Percentiles rank a stretch among this genome's conserved stretches.
Evolutionary conservation across 2,797 vertebrate genomes (phyloP).

Genomic region (Coranthus polyacanthus): DNA sequence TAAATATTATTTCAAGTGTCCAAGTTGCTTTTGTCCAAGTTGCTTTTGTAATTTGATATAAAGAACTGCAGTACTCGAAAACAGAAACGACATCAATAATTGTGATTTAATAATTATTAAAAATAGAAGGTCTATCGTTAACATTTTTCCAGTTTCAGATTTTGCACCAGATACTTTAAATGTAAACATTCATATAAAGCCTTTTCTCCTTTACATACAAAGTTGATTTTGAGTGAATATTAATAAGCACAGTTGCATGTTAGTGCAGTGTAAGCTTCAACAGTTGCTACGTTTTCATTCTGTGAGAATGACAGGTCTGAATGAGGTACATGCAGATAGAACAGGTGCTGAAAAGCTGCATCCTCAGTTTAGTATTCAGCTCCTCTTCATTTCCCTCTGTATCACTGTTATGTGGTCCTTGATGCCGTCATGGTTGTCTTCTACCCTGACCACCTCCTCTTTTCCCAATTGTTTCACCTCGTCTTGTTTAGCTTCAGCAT

Average conservation of each 20-base stretch:
- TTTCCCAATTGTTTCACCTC: slow-evolving; percentile 26
- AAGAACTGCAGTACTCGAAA: neutral
- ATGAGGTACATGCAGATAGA: neutral
- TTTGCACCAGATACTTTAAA: neutral
- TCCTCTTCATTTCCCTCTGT: slow-evolving; percentile 1
- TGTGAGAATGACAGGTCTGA: slow-evolving; percentile 13
- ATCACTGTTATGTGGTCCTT: neutral
- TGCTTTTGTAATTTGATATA: neutral
- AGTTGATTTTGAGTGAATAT: too few species aligned
- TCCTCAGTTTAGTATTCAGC: slow-evolving; percentile 6
- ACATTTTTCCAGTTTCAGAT: neutral
- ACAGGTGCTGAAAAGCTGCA: neutral
- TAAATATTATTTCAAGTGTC: slow-evolving; percentile 85
- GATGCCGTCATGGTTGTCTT: neutral
- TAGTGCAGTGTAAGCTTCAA: too few species aligned
- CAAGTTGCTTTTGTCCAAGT: slow-evolving; percentile 11
- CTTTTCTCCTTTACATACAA: too few species aligned
- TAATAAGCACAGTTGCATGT: too few species aligned
- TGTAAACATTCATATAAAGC: slow-evolving; percentile 30
- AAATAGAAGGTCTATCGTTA: too few species aligned
- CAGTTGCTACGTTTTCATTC: neutral
- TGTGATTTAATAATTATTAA: neutral
- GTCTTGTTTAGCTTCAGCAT: slow-evolving; percentile 23
- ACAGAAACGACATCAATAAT: neutral
- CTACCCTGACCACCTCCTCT: neutral